These are phyloP conservation scores for Palythoa grandiflora DNA, from an alignment of 92 coral and sea anemone genomes.

Conservation along the genomic window DNA sequence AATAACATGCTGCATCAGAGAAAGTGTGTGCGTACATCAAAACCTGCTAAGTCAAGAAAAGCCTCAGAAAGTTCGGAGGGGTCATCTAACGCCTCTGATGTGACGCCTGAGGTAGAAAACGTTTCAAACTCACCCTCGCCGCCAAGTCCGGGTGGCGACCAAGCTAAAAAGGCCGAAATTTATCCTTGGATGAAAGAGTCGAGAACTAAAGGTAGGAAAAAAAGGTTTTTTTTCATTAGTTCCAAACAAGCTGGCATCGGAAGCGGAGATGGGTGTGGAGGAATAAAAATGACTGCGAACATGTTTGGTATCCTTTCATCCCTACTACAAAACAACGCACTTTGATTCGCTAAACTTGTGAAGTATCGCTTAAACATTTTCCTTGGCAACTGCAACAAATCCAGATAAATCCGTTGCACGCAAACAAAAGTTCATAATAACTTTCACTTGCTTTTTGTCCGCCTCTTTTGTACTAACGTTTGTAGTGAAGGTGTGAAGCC, in stretches of 20 bases:
- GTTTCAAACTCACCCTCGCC: constrained; percentile 39
- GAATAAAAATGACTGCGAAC: not conserved
- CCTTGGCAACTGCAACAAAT: not conserved
- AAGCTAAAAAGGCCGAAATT: constrained; percentile 46
- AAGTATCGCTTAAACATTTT: not conserved
- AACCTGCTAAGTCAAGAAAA: constrained; percentile 36
- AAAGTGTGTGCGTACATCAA: constrained; percentile 38
- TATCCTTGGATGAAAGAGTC: constrained; percentile 99
- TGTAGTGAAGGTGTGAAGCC: constrained; percentile 37
- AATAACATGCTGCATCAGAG: constrained; percentile 31
- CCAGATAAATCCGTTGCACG: constrained; percentile 11
- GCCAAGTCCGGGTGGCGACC: constrained; percentile 33
- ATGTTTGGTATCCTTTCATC: not conserved
- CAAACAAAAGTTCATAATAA: constrained; percentile 32
- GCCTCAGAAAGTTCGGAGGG: constrained; percentile 45
- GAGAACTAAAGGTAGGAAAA: constrained; percentile 83
- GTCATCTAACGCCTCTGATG: constrained; percentile 40
- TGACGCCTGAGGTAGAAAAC: constrained; percentile 31
- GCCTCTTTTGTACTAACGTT: constrained; percentile 28
- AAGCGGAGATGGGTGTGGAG: constrained; percentile 43
- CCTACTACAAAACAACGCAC: not conserved
- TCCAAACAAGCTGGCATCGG: not conserved
- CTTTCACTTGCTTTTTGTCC: constrained; percentile 16
- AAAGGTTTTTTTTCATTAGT: not conserved
- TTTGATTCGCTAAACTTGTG: not conserved